Evolutionary conservation across 2,113 vertebrate species (phyloP), one percentile per base, ranked within the genome.

Genomic region (Nipponia nippon): DNA sequence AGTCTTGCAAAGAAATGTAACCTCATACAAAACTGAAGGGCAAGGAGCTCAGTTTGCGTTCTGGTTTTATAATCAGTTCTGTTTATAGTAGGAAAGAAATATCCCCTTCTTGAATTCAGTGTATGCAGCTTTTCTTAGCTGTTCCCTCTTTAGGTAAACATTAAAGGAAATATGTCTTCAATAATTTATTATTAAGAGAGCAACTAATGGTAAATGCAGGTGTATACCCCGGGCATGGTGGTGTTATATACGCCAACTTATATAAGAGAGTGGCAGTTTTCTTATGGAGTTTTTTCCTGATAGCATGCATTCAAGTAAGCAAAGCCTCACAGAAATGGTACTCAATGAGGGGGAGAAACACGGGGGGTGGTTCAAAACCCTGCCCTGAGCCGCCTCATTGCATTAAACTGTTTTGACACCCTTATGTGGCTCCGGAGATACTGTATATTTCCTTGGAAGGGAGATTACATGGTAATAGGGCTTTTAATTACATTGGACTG

Each of bases 21-120:
- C 82, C 96, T 90, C 84, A 95, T 69, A 87, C 97, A 93, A 90
- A 94, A 96, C 86, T 40, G 93, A 97, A 95, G 96, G 95, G 92
- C 67, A 59, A 93, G 95, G 89, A 93, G 87, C 90, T 91, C 93
- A 83, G 95, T 97, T 96, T 92, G 95, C n/a, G 8, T 82, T 98
- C 98, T 98, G 98, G 96, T 98, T 98, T 98, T 98, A 97, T 92
- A 98, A 98, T 98, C 97, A 98, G 86, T 94, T 95, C 92, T 98
- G 97, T 98, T 98, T 98, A 97, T 95, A 96, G 96, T 94, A 96
- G 97, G 91, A 97, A 98, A 97, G 97, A 97, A 98, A 98, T 96
- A 97, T 78, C 93, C 92, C 95, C 95, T 89, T 91, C 96, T 98
- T 97, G 96, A 97, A 97, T 97, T 96, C 90, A 91, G 85, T 70